Base-by-base conservation (phyloP, 2,113 vertebrate genomes). In the Crotalus viridis region DNA sequence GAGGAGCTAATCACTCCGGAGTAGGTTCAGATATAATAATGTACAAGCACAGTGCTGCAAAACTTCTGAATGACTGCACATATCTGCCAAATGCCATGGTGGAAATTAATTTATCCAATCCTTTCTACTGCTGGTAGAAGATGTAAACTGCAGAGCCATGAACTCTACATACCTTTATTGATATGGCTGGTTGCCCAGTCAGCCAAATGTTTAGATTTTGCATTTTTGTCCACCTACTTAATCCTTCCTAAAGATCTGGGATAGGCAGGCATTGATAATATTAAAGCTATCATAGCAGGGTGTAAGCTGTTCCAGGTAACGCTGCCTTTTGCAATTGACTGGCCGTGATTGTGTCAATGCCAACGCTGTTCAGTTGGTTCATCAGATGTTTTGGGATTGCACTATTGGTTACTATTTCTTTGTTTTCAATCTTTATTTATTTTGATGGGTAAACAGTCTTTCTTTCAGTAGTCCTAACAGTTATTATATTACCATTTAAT, bases 1-100 rank as follows among this genome's bases (percentile, higher is more conserved):
- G 96, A 97, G 97, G 98, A 98, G 97, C 96, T 98, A 98, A 98
- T 98, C 97, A 96, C 94, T 88, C 92, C 92, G 91, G 88, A 95
- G 95, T 96, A 94, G 94, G 94, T 96, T 95, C 96, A 97, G 97
- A 95, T 97, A 97, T 93, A 97, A 94, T 94, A 95, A 81, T 81
- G 33, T 81, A 96, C 94, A 96, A 98, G 97, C 94, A 59, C 95
- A 91, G 95, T 91, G 92, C 90, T 94, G 93, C 0, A 0, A 94
- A 92, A 64, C 90, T 96, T 96, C 94, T 96, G 96, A 96, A 88
- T 96, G 92, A 88, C 48, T 85, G 90, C 96, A 81, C 69, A 0
- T 86, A 89, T 93, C 86, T 96, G 94, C 90, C 74, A 15, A 26
- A 69, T 93, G 87, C 69, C 0, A 21, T 26, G 4, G 39, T 94